These are phyloP conservation scores for Climacteris rufus DNA, from an alignment of 2,113 vertebrate genomes.

Conservation along the genomic window DNA sequence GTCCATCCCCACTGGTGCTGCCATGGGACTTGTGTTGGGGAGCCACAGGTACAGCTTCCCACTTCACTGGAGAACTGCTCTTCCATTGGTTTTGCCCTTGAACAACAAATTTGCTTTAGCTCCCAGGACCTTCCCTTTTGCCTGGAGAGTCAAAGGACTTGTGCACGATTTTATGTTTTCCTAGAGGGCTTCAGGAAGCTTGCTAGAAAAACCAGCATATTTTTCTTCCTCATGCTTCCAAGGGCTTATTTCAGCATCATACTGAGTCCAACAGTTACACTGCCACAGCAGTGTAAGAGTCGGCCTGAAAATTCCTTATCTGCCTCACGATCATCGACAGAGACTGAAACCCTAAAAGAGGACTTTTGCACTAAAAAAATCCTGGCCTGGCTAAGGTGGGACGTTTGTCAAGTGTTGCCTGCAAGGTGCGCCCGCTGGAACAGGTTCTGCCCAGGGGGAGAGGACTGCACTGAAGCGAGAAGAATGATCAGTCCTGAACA, in stretches of 20 bases:
- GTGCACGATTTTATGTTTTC: neutral
- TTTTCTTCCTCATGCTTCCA: neutral
- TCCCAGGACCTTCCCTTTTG: neutral
- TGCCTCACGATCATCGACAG: too few species aligned
- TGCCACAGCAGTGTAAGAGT: too few species aligned
- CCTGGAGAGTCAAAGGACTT: neutral
- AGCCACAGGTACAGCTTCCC: neutral
- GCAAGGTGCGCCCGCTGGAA: too few species aligned
- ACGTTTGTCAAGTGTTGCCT: too few species aligned
- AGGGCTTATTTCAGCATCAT: neutral
- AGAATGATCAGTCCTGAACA: too few species aligned
- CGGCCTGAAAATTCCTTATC: too few species aligned
- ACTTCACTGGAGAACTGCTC: neutral
- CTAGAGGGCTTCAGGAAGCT: neutral
- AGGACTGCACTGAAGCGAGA: too few species aligned
- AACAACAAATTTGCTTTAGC: neutral
- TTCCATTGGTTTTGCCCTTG: neutral
- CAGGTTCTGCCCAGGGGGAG: too few species aligned
- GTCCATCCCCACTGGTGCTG: neutral
- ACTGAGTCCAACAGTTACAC: neutral
- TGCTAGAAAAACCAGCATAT: neutral
- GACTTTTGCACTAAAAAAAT: too few species aligned
- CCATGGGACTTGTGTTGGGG: accelerated
- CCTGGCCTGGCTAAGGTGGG: too few species aligned
- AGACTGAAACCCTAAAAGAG: too few species aligned